phyloP scores from a whole-genome alignment of 1,140 invertebrate genomes.

The Anthonomus grandis region DNA sequence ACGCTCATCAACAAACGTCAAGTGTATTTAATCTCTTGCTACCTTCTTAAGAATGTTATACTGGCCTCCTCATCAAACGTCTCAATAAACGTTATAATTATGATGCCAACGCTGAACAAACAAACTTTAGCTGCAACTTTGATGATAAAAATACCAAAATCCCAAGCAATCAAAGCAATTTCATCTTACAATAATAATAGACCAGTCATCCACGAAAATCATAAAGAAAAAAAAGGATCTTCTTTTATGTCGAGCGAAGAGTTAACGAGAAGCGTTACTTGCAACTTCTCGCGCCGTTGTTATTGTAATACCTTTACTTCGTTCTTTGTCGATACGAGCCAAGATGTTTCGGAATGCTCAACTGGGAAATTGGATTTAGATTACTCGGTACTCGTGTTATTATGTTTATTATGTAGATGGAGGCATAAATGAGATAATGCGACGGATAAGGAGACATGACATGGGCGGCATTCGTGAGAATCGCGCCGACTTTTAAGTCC shows the following conservation, averaged over 20 bases:
- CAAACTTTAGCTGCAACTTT: too few species aligned
- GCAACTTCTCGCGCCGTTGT: conserved; percentile 6
- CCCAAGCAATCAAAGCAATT: too few species aligned
- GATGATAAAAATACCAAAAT: too few species aligned
- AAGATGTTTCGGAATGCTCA: conserved; percentile 15
- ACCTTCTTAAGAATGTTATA: too few species aligned
- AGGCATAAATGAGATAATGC: conserved; percentile 13
- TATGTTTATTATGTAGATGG: conserved; percentile 23
- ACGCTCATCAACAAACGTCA: too few species aligned
- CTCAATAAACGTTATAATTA: too few species aligned
- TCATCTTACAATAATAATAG: too few species aligned
- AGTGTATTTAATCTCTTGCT: too few species aligned
- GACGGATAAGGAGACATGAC: conserved; percentile 15
- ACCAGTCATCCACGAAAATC: conserved; percentile 11
- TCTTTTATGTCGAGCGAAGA: background rate
- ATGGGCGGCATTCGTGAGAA: conserved; percentile 14
- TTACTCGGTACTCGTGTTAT: conserved; percentile 16
- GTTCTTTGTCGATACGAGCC: too few species aligned
- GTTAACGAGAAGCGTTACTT: conserved; percentile 18
- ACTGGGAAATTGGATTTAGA: conserved; percentile 21
- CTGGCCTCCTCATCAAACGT: too few species aligned
- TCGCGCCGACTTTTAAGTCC: conserved; percentile 8
- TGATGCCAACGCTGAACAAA: too few species aligned
- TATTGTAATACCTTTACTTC: background rate
- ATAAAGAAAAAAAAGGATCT: background rate